Conservation (phyloP, 2,888 invertebrate genomes). For the Neuroscelio doddi region DNA sequence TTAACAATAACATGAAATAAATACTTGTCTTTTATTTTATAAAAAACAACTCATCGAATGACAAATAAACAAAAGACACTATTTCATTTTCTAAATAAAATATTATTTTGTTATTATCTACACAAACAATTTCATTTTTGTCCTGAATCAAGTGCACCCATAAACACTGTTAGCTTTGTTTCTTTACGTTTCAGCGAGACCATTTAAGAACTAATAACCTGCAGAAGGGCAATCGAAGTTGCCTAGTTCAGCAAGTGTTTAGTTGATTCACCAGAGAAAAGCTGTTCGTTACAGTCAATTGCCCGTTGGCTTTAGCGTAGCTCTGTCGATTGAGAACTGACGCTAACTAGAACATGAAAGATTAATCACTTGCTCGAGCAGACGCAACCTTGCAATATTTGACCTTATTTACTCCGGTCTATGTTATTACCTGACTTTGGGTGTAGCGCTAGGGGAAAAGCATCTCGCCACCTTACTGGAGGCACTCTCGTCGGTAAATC, state of each 20-base stretch:
- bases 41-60: too few relatives aligned
- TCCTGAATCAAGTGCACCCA: conserved; percentile 16
- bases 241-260: conserved; percentile 32
- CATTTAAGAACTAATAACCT: conserved; percentile 40
- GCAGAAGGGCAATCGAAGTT: conserved; percentile 34
- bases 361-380: conserved; percentile 31
- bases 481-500: background rate
- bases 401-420: conserved; percentile 8
- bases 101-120: background rate
- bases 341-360: conserved; percentile 31
- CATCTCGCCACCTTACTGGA: background rate
- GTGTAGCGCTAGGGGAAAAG: conserved; percentile 11
- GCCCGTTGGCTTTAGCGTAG: conserved; percentile 32
- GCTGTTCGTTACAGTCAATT: conserved; percentile 36
- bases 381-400: conserved; percentile 40
- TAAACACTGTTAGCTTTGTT: conserved; percentile 22
- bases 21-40: too few relatives aligned
- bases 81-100: too few relatives aligned
- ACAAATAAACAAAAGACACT: too few relatives aligned
- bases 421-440: conserved; percentile 2
- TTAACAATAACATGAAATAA: too few relatives aligned
- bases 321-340: conserved; percentile 37
- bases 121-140: conserved; percentile 7
- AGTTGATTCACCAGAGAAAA: conserved; percentile 38
- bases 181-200: conserved; percentile 30